These are phyloP conservation scores for Pterostichus niger DNA, from an alignment of 2,888 invertebrate genomes.

Conservation along the genomic window DNA sequence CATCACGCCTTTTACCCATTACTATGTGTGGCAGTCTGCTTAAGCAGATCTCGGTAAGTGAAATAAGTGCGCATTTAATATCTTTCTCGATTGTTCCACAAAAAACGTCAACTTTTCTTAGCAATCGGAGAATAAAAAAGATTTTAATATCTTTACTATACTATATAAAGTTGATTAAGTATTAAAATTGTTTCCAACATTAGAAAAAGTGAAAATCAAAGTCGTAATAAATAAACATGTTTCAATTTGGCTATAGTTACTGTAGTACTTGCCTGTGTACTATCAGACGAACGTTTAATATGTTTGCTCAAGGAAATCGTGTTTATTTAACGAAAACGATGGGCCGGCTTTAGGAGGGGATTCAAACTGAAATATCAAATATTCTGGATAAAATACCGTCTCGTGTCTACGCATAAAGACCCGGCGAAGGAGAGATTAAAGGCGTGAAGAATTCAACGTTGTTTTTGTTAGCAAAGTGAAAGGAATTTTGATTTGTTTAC, in stretches of 20 bases:
- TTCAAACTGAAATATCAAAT: slow-evolving; percentile 35
- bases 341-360: slow-evolving; percentile 47
- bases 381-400: slow-evolving; percentile 36
- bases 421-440: neutral
- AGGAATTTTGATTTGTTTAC: too few relatives aligned
- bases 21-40: too few relatives aligned
- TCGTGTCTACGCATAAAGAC: slow-evolving; percentile 15
- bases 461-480: neutral
- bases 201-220: neutral
- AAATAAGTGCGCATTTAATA: too few relatives aligned
- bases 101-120: too few relatives aligned
- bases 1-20: too few relatives aligned
- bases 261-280: too few relatives aligned
- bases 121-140: too few relatives aligned
- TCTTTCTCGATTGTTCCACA: too few relatives aligned
- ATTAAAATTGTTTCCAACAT: neutral
- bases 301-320: slow-evolving; percentile 48
- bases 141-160: too few relatives aligned
- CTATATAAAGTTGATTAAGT: too few relatives aligned
- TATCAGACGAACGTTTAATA: slow-evolving; percentile 35
- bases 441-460: neutral
- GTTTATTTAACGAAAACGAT: slow-evolving; percentile 47
- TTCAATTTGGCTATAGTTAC: neutral
- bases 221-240: slow-evolving; percentile 22
- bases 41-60: too few relatives aligned